A percentile compares a stretch with the other conserved stretches of the same genome.
phyloP scores from a whole-genome alignment of 2,888 invertebrate genomes.

The Pandemis heparana region DNA sequence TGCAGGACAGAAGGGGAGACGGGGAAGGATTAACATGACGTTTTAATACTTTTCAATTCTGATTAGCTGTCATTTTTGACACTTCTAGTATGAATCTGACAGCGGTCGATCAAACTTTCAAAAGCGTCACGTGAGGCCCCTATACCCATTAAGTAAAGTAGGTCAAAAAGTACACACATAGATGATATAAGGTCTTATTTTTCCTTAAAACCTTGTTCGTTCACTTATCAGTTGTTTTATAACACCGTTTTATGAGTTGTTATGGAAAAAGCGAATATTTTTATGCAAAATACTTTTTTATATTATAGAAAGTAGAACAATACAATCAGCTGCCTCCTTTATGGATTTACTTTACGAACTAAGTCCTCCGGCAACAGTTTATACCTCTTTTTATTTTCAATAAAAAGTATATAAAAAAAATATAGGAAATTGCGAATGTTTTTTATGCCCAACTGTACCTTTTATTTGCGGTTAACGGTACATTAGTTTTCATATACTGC shows the following conservation, averaged over 20 bases:
- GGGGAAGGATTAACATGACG: no score
- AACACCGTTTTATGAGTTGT: not conserved
- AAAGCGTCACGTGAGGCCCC: no score
- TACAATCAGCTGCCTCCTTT: constrained; percentile 25
- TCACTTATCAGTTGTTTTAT: no score
- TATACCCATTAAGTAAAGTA: no score
- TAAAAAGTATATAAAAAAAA: constrained; percentile 39
- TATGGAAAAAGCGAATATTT: constrained; percentile 5
- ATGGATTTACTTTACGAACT: constrained; percentile 21
- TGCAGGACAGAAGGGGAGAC: no score
- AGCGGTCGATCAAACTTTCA: no score
- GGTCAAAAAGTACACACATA: no score
- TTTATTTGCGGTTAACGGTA: constrained; percentile 55
- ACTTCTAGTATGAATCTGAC: no score
- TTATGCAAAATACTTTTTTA: constrained; percentile 10
- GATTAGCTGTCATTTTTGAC: no score
- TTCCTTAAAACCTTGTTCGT: no score
- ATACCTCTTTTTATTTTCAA: constrained; percentile 37
- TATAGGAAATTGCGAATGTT: constrained; percentile 39
- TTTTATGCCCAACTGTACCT: constrained; percentile 49
- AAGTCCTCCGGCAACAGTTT: constrained; percentile 1
- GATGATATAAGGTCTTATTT: no score
- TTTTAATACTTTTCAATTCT: no score
- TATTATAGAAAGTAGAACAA: constrained; percentile 2
- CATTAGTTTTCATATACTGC: constrained; percentile 55